Conservation (phyloP, 1,140 invertebrate species). For the Aleiodes sp. region DNA sequence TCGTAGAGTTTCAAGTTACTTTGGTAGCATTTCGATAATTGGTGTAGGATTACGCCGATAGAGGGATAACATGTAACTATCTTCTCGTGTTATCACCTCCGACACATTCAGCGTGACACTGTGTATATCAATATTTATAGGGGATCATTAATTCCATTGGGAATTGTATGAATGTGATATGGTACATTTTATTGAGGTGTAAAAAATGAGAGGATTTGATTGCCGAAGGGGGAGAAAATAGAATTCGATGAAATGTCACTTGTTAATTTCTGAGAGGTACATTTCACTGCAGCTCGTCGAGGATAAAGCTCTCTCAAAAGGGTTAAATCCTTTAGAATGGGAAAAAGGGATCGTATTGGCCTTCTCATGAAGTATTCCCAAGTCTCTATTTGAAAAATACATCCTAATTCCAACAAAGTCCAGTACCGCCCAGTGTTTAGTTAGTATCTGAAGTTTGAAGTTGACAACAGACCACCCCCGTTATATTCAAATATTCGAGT, state of each 20-base stretch:
- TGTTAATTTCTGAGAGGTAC: too few species aligned
- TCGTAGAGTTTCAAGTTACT: slow-evolving; percentile 1
- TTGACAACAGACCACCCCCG: slow-evolving; percentile 43
- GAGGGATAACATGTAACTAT: slow-evolving; percentile 29
- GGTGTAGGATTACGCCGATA: slow-evolving; percentile 37
- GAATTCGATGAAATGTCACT: too few species aligned
- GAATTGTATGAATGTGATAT: background rate
- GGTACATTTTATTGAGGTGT: too few species aligned
- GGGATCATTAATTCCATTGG: background rate
- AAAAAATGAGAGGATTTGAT: too few species aligned
- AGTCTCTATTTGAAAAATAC: slow-evolving; percentile 35
- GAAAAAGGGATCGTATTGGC: slow-evolving; percentile 25
- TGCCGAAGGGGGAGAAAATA: too few species aligned
- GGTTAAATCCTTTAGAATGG: slow-evolving; percentile 5
- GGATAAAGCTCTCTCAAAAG: slow-evolving; percentile 16
- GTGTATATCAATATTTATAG: slow-evolving; percentile 41
- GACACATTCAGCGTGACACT: background rate
- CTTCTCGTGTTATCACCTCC: slow-evolving; percentile 5
- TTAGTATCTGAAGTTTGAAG: slow-evolving; percentile 1
- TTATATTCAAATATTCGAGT: slow-evolving; percentile 19
- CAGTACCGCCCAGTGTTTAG: slow-evolving; percentile 36
- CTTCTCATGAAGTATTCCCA: slow-evolving; percentile 25
- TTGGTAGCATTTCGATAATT: slow-evolving; percentile 29
- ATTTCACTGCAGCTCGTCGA: too few species aligned
- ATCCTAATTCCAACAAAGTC: slow-evolving; percentile 47